Evolutionary conservation across 2,797 vertebrate species (phyloP).

Genomic region (Chelon auratus): DNA sequence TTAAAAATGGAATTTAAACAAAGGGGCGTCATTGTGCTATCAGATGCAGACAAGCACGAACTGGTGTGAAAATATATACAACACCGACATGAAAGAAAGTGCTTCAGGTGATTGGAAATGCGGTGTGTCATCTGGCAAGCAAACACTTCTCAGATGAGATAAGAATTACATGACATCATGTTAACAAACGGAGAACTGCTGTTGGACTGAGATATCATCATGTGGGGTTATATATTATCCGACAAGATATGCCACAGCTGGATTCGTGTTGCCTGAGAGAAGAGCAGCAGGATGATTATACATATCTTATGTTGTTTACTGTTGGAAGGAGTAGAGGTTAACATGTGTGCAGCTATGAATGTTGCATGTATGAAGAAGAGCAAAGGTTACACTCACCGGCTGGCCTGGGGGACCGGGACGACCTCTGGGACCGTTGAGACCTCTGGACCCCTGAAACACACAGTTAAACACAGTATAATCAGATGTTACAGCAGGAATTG

Average conservation of each 20-base stretch:
- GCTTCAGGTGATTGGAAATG: conserved; percentile 34
- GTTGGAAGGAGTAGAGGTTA: background rate
- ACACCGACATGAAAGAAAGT: conserved; percentile 15
- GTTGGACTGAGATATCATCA: conserved; percentile 18
- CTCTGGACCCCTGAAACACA: conserved; percentile 87
- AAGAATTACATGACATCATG: conserved; percentile 42
- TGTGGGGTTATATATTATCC: conserved; percentile 9
- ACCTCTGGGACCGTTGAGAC: conserved; percentile 90
- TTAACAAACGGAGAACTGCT: conserved; percentile 43
- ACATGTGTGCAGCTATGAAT: background rate
- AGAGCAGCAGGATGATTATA: background rate
- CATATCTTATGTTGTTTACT: conserved; percentile 1
- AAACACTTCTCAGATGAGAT: conserved; percentile 34
- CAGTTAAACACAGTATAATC: background rate
- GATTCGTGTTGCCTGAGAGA: conserved; percentile 8
- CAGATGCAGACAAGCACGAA: conserved; percentile 14
- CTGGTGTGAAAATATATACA: conserved; percentile 19
- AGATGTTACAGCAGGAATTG: too few species aligned
- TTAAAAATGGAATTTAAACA: conserved; percentile 16
- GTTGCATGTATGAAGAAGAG: background rate
- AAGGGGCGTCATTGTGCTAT: conserved; percentile 4
- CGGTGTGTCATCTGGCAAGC: conserved; percentile 32
- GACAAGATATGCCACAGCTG: conserved; percentile 1
- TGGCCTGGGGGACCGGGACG: conserved; percentile 89
- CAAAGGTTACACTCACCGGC: conserved; percentile 82